Base-by-base conservation (phyloP, 2,113 vertebrate species). In the Petrocephalus zakoni region DNA sequence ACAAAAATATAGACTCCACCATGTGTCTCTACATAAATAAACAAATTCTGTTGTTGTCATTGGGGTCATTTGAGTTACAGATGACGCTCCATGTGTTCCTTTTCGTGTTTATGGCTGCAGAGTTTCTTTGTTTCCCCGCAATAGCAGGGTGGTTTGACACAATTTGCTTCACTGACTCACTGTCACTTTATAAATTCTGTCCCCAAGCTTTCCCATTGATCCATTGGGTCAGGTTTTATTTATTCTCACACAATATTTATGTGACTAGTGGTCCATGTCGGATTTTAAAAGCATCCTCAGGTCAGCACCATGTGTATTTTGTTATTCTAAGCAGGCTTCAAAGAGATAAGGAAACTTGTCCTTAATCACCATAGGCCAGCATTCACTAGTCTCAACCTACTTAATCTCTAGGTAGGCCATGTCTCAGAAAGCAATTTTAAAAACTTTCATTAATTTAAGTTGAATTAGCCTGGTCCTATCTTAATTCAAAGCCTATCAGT, bases 241-340 rank as follows among this genome's bases (percentile, higher is more conserved):
- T 11, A 51, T 19, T 85, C 51, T 49, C 47, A 85, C 49, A 85
- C 83, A 85, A 85, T 85, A 7, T 53, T 85, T 51, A 85, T 85
- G 83, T 85, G n/a, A 25, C 47, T 22, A 85, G 1, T 51, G n/a
- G 21, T 85, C 83, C 83, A 85, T 85, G 47, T 51, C 25, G 0
- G 83, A 51, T 85, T 52, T 85, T 85, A n/a, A 53, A 25, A 52
- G 51, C 83, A 85, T 85, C 83, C 83, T 85, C n/a, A 55, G 83
- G 51, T 85, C 83, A 55, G 83, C 49, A 55, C 83, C 83, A 29
- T 17, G 25, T 34, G 83, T 34, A 53, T 25, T 52, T 85, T 51
- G 47, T 85, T 85, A 52, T 25, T 85, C n/a, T 53, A 85, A 85
- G 9, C 83, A 52, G 83, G 51, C 83, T 85, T 85, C n/a, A 85